Conservation (phyloP, 2,797 vertebrate genomes). For the Lutjanus argentimaculatus region DNA sequence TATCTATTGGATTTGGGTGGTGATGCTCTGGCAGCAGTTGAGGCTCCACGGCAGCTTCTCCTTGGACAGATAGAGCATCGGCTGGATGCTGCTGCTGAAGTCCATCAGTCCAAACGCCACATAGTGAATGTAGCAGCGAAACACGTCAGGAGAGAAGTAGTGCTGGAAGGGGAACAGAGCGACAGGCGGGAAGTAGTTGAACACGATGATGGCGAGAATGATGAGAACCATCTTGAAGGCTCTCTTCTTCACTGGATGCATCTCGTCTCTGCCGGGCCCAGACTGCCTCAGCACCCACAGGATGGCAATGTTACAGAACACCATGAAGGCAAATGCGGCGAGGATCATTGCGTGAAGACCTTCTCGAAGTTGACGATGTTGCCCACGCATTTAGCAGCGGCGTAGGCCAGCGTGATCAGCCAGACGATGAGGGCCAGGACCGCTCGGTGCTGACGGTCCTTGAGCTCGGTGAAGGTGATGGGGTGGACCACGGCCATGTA, state of each 20-base stretch:
- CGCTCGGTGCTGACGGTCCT: slow-evolving; percentile 76
- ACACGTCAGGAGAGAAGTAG: slow-evolving; percentile 79
- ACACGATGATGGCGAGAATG: slow-evolving; percentile 86
- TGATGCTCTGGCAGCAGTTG: slow-evolving; percentile 50
- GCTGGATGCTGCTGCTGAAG: slow-evolving; percentile 88
- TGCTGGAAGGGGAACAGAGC: slow-evolving; percentile 85
- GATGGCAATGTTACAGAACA: slow-evolving; percentile 85
- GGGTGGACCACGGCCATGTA: slow-evolving; percentile 87
- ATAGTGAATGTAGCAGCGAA: slow-evolving; percentile 83
- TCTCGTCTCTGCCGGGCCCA: slow-evolving; percentile 77
- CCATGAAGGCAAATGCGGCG: slow-evolving; percentile 81
- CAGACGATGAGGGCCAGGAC: slow-evolving; percentile 72
- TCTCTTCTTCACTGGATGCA: slow-evolving; percentile 87
- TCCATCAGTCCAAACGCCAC: slow-evolving; percentile 86
- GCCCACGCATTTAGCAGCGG: slow-evolving; percentile 72
- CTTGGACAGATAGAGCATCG: slow-evolving; percentile 85
- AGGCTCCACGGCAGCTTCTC: slow-evolving; percentile 59
- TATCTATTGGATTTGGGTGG: not conserved
- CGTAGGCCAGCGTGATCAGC: slow-evolving; percentile 81
- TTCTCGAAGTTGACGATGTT: slow-evolving; percentile 76
- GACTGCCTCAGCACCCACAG: slow-evolving; percentile 80
- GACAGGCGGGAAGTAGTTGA: slow-evolving; percentile 87
- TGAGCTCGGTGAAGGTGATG: slow-evolving; percentile 83
- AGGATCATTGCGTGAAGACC: slow-evolving; percentile 85
- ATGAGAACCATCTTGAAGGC: slow-evolving; percentile 87